Evolutionary conservation across 2,797 vertebrate species (phyloP).

Genomic region (Arrhamphus sclerolepis): DNA sequence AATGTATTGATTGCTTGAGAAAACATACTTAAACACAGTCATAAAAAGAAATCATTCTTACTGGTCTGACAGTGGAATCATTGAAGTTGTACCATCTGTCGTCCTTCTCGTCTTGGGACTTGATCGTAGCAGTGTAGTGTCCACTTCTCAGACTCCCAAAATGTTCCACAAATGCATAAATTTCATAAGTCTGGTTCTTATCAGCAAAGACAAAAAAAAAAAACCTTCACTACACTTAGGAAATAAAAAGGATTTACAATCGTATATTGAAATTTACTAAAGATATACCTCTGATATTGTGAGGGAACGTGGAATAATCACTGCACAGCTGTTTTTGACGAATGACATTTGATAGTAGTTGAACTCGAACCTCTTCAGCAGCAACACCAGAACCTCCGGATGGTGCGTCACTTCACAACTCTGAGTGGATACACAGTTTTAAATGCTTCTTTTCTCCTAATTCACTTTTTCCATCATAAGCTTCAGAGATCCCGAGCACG

Average conservation of each 20-base stretch:
- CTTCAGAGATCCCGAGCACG: too few species aligned
- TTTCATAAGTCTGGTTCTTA: conserved; percentile 64
- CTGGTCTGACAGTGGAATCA: conserved; percentile 49
- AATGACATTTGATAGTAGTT: conserved; percentile 49
- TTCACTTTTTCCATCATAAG: too few species aligned
- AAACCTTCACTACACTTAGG: background rate
- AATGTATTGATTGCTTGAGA: background rate
- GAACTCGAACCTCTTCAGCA: conserved; percentile 78
- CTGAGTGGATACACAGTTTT: conserved; percentile 42
- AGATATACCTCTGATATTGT: conserved; percentile 39
- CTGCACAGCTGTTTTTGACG: conserved; percentile 57
- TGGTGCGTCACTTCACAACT: conserved; percentile 34
- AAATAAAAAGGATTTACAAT: background rate
- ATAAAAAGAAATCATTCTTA: conserved; percentile 25
- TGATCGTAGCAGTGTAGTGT: conserved; percentile 70
- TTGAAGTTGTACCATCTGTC: conserved; percentile 46
- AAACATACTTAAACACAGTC: background rate
- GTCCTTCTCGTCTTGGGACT: conserved; percentile 32
- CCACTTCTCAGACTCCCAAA: conserved; percentile 57
- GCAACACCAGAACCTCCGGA: conserved; percentile 71
- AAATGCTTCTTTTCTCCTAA: too few species aligned
- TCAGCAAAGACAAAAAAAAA: background rate
- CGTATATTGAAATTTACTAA: background rate
- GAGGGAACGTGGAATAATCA: conserved; percentile 55
- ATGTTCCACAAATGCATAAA: conserved; percentile 74